Conservation (phyloP, 2,888 invertebrate species). For the Oscheius onirici region DNA sequence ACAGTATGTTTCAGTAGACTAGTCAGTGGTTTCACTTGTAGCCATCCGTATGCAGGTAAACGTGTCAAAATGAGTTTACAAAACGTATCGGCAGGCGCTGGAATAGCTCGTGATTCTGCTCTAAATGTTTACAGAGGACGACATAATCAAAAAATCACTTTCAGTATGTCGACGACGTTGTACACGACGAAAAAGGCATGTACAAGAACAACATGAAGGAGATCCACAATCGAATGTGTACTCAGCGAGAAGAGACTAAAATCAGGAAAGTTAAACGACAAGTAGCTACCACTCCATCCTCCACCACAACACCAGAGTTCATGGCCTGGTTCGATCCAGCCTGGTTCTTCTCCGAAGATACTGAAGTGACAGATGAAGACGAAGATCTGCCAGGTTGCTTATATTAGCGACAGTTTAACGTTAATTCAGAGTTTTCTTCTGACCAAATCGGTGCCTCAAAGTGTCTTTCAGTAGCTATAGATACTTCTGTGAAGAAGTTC, state of each 20-base stretch:
- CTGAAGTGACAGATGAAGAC: not conserved
- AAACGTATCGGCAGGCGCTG: too few species aligned
- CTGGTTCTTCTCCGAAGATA: conserved; percentile 17
- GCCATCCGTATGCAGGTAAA: too few species aligned
- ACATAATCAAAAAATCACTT: too few species aligned
- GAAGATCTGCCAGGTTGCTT: conserved; percentile 42
- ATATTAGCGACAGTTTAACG: not conserved
- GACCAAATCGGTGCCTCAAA: conserved; percentile 45
- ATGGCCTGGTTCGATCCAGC: conserved; percentile 16
- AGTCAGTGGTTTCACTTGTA: too few species aligned
- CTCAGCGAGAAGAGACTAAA: not conserved
- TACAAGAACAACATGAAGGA: conserved; percentile 51
- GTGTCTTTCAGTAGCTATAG: conserved; percentile 43
- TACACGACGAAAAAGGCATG: conserved; percentile 43
- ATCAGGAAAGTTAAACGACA: conserved; percentile 17
- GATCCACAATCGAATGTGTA: conserved; percentile 55
- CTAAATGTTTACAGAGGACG: too few species aligned
- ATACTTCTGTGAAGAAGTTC: conserved; percentile 42
- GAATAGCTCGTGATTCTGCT: too few species aligned
- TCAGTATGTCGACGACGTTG: conserved; percentile 49
- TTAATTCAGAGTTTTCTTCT: conserved; percentile 36
- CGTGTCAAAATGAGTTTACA: too few species aligned
- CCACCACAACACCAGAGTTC: not conserved
- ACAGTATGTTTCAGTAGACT: too few species aligned
- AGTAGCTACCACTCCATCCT: not conserved